These are phyloP conservation scores for Sinocyclocheilus anshuiensis DNA, from an alignment of 2,113 vertebrate species.

Conservation along the genomic window DNA sequence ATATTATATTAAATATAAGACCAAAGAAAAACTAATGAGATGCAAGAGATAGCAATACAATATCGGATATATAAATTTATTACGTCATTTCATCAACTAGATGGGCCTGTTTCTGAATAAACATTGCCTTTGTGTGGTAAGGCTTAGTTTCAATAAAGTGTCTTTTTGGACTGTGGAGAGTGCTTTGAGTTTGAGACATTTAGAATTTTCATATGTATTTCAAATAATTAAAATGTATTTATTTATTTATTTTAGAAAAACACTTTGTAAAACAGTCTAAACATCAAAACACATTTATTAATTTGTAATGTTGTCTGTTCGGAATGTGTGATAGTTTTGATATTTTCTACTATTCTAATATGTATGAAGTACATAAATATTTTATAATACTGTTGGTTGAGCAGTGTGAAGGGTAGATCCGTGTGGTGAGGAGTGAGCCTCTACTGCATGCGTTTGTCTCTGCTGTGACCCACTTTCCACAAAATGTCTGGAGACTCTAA, in stretches of 20 bases:
- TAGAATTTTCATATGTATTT: too few species aligned
- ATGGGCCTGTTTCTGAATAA: too few species aligned
- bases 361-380: not conserved
- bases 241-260: too few species aligned
- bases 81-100: not conserved
- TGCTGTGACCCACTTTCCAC: conserved; percentile 51
- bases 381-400: not conserved
- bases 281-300: not conserved
- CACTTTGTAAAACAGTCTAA: not conserved
- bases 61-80: too few species aligned
- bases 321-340: not conserved
- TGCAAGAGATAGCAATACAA: too few species aligned
- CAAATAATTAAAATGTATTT: too few species aligned
- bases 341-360: not conserved
- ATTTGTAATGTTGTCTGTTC: not conserved
- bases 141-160: too few species aligned
- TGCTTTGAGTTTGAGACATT: too few species aligned
- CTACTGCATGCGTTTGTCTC: conserved; percentile 16
- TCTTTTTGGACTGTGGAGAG: too few species aligned
- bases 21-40: too few species aligned
- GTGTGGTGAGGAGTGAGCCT: not conserved
- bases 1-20: too few species aligned
- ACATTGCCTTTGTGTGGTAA: too few species aligned
- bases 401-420: not conserved
- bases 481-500: conserved; percentile 48